Conservation (phyloP, 1,140 invertebrate species). For the Pseudobourletiella spinata region DNA sequence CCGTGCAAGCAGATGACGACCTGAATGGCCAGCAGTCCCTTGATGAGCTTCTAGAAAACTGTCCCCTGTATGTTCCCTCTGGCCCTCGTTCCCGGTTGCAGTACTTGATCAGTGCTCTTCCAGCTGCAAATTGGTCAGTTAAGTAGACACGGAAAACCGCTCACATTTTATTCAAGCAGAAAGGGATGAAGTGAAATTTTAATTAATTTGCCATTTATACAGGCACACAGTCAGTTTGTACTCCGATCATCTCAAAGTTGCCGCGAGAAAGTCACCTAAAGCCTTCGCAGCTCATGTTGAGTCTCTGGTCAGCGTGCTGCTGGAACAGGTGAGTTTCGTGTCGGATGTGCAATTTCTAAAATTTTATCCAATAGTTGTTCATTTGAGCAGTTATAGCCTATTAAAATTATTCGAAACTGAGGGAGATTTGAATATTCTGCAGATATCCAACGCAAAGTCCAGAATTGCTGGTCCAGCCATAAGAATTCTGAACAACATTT, state of each 20-base stretch:
- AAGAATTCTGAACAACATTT: constrained; percentile 6
- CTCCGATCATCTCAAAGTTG: neutral
- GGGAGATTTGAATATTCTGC: neutral
- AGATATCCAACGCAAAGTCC: neutral
- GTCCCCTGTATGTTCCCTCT: neutral
- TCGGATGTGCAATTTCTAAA: neutral
- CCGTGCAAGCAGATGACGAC: neutral
- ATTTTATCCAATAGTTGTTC: too few relatives aligned
- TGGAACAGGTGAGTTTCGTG: neutral
- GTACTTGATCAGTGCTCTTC: neutral
- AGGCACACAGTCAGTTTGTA: neutral
- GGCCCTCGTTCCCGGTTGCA: neutral
- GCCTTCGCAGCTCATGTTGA: neutral
- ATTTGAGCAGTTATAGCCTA: too few relatives aligned
- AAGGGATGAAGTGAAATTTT: neutral
- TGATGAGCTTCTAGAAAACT: neutral
- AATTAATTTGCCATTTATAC: neutral
- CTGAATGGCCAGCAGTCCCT: neutral
- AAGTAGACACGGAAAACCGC: too few relatives aligned
- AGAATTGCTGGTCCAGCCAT: constrained; percentile 7
- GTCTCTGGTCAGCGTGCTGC: neutral
- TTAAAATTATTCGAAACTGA: too few relatives aligned
- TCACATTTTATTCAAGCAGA: neutral
- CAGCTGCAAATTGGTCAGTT: neutral
- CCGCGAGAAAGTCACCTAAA: neutral